Conservation (phyloP, 2,888 invertebrate genomes). For the Sinhomidia bicolor region DNA sequence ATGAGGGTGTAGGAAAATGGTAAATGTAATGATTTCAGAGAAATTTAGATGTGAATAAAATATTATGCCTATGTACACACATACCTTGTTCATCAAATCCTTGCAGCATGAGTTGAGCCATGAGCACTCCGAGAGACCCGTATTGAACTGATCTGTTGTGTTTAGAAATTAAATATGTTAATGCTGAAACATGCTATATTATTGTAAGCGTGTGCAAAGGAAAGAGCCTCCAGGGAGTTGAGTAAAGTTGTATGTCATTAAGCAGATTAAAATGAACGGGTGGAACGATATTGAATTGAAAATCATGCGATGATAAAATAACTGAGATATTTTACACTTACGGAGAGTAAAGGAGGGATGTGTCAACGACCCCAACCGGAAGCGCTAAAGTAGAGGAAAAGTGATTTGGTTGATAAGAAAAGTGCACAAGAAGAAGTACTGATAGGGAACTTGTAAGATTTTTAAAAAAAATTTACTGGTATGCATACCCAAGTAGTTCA, state of each 20-base stretch:
- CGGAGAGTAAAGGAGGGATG: neutral
- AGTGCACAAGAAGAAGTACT: neutral
- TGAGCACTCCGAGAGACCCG: slow-evolving; percentile 68
- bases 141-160: slow-evolving; percentile 68
- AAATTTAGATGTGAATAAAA: neutral
- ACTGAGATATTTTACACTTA: neutral
- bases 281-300: neutral
- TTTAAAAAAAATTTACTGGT: neutral
- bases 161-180: neutral
- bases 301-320: neutral
- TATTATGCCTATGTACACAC: no score
- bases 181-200: neutral
- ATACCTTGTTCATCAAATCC: slow-evolving; percentile 71
- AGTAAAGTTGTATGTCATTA: neutral
- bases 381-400: slow-evolving; percentile 4
- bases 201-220: no score
- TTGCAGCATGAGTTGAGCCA: slow-evolving; percentile 63
- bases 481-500: slow-evolving; percentile 71
- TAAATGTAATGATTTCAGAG: neutral
- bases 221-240: no score
- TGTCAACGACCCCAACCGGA: slow-evolving; percentile 45
- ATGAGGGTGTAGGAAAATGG: neutral
- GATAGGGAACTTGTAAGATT: neutral
- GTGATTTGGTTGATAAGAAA: neutral
- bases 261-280: neutral